Conservation (phyloP, 2,888 invertebrate genomes). For the Hedychridium roseum region DNA sequence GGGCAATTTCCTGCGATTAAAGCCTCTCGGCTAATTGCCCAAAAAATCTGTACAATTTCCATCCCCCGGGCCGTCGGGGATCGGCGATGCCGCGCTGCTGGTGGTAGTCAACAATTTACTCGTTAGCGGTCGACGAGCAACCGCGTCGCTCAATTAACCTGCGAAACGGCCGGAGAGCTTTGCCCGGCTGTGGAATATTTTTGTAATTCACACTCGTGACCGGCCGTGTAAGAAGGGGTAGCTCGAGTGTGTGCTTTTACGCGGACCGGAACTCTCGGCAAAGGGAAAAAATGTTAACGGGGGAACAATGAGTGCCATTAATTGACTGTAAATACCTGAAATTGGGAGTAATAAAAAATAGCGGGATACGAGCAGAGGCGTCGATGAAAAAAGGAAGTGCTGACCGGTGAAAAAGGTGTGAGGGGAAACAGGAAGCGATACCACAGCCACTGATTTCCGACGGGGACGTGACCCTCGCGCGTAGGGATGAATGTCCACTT, state of each 20-base stretch:
- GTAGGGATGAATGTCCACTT: conserved; percentile 33
- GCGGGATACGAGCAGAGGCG: too few species aligned
- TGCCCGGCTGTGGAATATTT: conserved; percentile 45
- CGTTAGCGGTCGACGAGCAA: conserved; percentile 54
- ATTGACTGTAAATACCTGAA: too few species aligned
- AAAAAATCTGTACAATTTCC: conserved; percentile 51
- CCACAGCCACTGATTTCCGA: conserved; percentile 29
- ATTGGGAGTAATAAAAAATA: too few species aligned
- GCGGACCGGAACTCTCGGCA: too few species aligned
- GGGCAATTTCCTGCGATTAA: conserved; percentile 53
- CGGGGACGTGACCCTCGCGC: conserved; percentile 18
- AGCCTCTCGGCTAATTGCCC: conserved; percentile 46
- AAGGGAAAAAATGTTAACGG: too few species aligned
- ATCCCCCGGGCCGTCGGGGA: conserved; percentile 16
- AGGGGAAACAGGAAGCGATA: conserved; percentile 39
- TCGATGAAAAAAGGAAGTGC: too few species aligned
- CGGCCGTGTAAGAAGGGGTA: too few species aligned
- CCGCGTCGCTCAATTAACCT: conserved; percentile 58
- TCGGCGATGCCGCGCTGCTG: conserved; percentile 12
- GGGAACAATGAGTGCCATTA: too few species aligned
- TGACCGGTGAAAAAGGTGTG: conserved; percentile 29
- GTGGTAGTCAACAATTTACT: conserved; percentile 56
- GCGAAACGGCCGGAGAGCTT: conserved; percentile 46
- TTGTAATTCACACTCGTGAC: conserved; percentile 41
- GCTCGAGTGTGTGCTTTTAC: too few species aligned